Conservation (phyloP, 1,140 invertebrate genomes). For the Chrysoperla carnea region DNA sequence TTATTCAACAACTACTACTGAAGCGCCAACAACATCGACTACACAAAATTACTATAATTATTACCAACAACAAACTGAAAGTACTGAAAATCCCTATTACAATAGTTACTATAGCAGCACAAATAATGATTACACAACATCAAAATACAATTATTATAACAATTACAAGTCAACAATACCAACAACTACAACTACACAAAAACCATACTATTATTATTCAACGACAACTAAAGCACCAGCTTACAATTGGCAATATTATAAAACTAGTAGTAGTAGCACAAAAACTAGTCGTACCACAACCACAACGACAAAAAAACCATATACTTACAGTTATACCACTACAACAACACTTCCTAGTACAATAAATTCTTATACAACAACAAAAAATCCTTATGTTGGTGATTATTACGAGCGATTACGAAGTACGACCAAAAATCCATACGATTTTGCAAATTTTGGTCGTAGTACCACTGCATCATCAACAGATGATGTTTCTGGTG, state of each 20-base stretch:
- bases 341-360: constrained; percentile 5
- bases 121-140: constrained; percentile 4
- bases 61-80: constrained; percentile 2
- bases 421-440: constrained; percentile 22
- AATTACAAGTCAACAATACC: constrained; percentile 1
- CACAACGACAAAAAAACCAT: constrained; percentile 5
- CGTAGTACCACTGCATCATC: constrained; percentile 9
- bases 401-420: constrained; percentile 16
- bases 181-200: constrained; percentile 3
- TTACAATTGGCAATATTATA: constrained; percentile 7
- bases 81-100: constrained; percentile 5
- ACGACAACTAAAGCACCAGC: constrained; percentile 16
- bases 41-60: constrained; percentile 4
- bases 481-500: constrained; percentile 15
- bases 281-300: neutral
- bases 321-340: constrained; percentile 2
- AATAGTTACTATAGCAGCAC: constrained; percentile 5
- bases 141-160: constrained; percentile 4
- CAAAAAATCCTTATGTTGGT: constrained; percentile 13
- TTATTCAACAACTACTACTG: constrained; percentile 1
- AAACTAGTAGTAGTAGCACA: too few relatives aligned
- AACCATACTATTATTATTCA: constrained; percentile 7
- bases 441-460: constrained; percentile 24
- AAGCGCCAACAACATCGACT: constrained; percentile 6
- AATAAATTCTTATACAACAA: constrained; percentile 3